Conservation (phyloP, 1,140 invertebrate genomes). For the Wasmannia auropunctata region DNA sequence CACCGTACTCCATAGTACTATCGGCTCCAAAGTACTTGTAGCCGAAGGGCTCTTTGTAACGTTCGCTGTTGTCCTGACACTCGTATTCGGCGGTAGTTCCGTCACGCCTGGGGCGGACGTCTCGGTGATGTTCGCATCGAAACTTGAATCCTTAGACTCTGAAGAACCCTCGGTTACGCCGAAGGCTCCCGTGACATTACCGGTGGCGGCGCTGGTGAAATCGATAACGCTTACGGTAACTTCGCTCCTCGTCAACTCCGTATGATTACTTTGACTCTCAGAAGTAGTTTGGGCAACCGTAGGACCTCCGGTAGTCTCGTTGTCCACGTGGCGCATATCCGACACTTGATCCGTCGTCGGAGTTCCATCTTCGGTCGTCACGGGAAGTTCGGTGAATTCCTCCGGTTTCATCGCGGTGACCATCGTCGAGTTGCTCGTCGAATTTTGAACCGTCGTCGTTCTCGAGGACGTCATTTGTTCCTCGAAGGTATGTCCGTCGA, state of each 20-base stretch:
- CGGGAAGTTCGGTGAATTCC: background rate
- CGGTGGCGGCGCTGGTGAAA: background rate
- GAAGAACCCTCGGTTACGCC: slow-evolving; percentile 1
- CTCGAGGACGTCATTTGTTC: slow-evolving; percentile 6
- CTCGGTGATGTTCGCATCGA: slow-evolving; percentile 30
- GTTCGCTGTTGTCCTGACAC: background rate
- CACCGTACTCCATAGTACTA: background rate
- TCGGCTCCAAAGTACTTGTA: background rate
- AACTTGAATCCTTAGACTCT: slow-evolving; percentile 25
- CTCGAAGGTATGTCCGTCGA: background rate
- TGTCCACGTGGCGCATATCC: slow-evolving; percentile 5
- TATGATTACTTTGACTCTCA: background rate
- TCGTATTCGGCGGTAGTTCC: slow-evolving; percentile 4
- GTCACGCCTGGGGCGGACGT: background rate
- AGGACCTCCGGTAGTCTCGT: background rate
- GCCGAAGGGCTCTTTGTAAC: background rate
- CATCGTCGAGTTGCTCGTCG: background rate
- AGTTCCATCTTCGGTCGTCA: background rate
- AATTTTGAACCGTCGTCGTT: background rate
- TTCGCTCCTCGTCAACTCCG: background rate
- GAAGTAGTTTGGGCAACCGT: background rate
- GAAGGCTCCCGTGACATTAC: background rate
- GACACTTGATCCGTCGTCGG: slow-evolving; percentile 59
- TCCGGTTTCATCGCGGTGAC: slow-evolving; percentile 46
- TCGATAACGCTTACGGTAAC: slow-evolving; percentile 6